These are phyloP conservation scores for Argyresthia albistria DNA, from an alignment of 2,888 invertebrate species.

Conservation along the genomic window DNA sequence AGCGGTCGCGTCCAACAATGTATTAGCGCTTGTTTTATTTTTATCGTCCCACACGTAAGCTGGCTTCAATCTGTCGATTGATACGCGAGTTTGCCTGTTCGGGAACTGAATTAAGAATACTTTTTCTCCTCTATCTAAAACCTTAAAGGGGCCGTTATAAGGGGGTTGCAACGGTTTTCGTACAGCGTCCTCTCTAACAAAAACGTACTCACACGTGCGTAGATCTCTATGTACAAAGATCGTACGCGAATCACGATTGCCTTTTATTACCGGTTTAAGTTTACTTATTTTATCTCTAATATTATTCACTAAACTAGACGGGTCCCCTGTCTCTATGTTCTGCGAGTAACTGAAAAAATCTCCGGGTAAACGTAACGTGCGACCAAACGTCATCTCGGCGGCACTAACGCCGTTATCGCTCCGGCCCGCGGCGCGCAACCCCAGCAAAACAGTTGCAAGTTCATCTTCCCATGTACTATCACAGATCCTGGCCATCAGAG, in stretches of 20 bases:
- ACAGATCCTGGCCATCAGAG: not conserved
- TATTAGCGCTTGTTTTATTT: not conserved
- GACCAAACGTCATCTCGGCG: slow-evolving; percentile 11
- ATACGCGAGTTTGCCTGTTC: slow-evolving; percentile 8
- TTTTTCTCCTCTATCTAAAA: slow-evolving; percentile 11
- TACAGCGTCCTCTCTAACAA: slow-evolving; percentile 16
- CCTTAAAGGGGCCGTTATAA: slow-evolving; percentile 14
- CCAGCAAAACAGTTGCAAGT: slow-evolving; percentile 22
- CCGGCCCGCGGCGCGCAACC: slow-evolving; percentile 10
- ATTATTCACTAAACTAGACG: not conserved
- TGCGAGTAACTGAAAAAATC: slow-evolving; percentile 11
- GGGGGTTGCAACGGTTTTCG: slow-evolving; percentile 14
- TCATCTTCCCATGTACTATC: slow-evolving; percentile 20
- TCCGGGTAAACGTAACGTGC: slow-evolving; percentile 12
- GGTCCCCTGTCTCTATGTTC: not conserved
- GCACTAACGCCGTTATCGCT: slow-evolving; percentile 9
- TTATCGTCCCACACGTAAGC: slow-evolving; percentile 10
- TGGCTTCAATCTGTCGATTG: slow-evolving; percentile 16
- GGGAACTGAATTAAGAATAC: slow-evolving; percentile 8
- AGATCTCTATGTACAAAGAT: slow-evolving; percentile 8
- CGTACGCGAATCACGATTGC: not conserved
- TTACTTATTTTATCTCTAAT: slow-evolving; percentile 5
- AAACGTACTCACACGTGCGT: slow-evolving; percentile 13
- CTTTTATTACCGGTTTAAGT: not conserved
- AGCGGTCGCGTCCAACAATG: not conserved